These are phyloP conservation scores for Mustelus asterias DNA, from an alignment of 2,113 vertebrate genomes.

Conservation along the genomic window DNA sequence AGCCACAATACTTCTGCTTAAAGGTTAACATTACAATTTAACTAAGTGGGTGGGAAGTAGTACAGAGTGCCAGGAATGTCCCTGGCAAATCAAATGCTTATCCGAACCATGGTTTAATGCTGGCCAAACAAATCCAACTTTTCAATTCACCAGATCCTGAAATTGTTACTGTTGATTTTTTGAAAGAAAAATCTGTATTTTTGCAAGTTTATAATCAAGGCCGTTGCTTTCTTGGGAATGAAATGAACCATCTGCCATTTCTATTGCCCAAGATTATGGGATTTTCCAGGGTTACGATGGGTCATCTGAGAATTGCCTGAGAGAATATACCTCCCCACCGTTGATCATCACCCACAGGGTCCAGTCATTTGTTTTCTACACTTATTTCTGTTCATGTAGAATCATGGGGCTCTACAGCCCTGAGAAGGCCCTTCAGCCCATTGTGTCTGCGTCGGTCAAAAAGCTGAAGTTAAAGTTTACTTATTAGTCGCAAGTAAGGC, in stretches of 20 bases:
- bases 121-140: not conserved
- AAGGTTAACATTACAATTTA: not conserved
- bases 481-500: no score
- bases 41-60: not conserved
- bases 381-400: not conserved
- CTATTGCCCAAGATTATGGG: not conserved
- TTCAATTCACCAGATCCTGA: not conserved
- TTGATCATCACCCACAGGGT: not conserved
- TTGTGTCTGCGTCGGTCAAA: no score
- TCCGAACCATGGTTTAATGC: not conserved
- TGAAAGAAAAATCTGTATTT: not conserved
- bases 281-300: not conserved
- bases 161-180: not conserved
- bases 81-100: not conserved
- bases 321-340: not conserved
- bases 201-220: not conserved
- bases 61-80: not conserved
- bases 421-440: no score
- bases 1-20: not conserved
- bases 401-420: no score
- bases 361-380: not conserved
- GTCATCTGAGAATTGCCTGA: not conserved
- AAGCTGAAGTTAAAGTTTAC: no score
- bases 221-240: not conserved
- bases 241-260: not conserved